phyloP scores from a whole-genome alignment of 2,113 vertebrate genomes.

The Prunella fulvescens region DNA sequence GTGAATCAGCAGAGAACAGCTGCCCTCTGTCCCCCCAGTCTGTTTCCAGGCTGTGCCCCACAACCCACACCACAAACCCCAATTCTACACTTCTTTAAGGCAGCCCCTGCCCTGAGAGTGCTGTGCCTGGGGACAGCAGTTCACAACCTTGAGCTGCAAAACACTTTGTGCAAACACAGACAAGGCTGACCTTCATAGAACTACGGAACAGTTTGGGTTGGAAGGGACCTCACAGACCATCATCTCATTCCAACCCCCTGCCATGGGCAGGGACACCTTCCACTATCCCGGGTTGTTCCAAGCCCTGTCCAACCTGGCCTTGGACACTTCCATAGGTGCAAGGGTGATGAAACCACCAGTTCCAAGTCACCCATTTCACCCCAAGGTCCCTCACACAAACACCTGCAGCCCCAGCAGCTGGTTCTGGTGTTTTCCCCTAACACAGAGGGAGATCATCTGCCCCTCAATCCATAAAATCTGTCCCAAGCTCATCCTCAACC shows the following conservation, averaged over 20 bases:
- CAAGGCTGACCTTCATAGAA: not conserved
- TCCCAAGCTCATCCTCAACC: not conserved
- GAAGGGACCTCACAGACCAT: not conserved
- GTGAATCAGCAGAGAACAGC: not conserved
- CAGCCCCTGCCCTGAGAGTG: not conserved
- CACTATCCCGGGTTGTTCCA: not conserved
- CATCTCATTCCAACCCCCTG: not conserved
- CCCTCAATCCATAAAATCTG: not conserved
- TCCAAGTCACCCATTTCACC: not conserved
- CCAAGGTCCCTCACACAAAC: not conserved
- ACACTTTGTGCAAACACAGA: not conserved
- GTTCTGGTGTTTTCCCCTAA: not conserved
- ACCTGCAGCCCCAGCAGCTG: not conserved
- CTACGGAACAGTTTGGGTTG: not conserved
- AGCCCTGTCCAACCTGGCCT: not conserved
- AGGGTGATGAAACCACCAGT: not conserved
- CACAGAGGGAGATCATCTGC: fast-evolving
- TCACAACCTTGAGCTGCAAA: not conserved
- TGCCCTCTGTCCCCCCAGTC: not conserved
- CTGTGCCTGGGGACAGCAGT: not conserved
- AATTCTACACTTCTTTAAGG: not conserved
- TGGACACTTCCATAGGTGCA: not conserved
- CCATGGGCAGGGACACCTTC: not conserved
- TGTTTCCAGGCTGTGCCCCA: not conserved
- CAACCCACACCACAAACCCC: not conserved